These are phyloP conservation scores for Lordiphosa stackelbergi DNA, from an alignment of 1,140 invertebrate genomes.

Conservation along the genomic window DNA sequence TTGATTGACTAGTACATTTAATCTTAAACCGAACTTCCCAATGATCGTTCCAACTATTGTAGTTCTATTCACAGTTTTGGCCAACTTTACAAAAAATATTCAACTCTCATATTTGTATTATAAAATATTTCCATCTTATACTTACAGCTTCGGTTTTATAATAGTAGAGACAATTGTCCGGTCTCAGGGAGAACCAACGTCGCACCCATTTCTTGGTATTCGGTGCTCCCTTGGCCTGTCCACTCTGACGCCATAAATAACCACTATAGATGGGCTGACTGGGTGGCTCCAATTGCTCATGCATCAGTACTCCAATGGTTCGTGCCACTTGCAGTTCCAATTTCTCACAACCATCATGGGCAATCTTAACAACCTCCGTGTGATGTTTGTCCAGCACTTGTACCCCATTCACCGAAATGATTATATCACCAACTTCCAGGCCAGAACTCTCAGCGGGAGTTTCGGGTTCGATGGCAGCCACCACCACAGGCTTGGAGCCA, in stretches of 20 bases:
- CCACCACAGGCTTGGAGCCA: slow-evolving; percentile 95
- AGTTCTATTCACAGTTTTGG: too few species aligned
- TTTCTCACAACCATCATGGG: slow-evolving; percentile 90
- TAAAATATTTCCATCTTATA: slow-evolving; percentile 10
- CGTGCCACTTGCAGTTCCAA: slow-evolving; percentile 92
- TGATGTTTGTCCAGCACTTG: slow-evolving; percentile 94
- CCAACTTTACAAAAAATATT: too few species aligned
- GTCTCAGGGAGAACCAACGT: slow-evolving; percentile 93
- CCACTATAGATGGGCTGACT: slow-evolving; percentile 85
- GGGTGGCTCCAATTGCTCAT: slow-evolving; percentile 80
- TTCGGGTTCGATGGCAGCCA: slow-evolving; percentile 94
- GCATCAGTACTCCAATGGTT: slow-evolving; percentile 88
- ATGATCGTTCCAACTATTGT: too few species aligned
- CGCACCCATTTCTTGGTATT: slow-evolving; percentile 87
- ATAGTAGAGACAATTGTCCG: slow-evolving; percentile 96
- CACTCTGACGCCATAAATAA: slow-evolving; percentile 86
- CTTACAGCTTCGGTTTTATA: slow-evolving; percentile 92
- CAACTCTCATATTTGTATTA: too few species aligned
- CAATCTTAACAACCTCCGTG: slow-evolving; percentile 95
- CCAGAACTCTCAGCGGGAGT: slow-evolving; percentile 94
- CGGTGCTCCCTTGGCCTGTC: slow-evolving; percentile 79
- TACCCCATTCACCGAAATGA: slow-evolving; percentile 93
- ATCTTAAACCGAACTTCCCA: too few species aligned
- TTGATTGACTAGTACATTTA: too few species aligned
- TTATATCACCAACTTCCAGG: slow-evolving; percentile 94